Base-by-base conservation (phyloP, 2,113 vertebrate genomes). In the Redunca redunca region DNA sequence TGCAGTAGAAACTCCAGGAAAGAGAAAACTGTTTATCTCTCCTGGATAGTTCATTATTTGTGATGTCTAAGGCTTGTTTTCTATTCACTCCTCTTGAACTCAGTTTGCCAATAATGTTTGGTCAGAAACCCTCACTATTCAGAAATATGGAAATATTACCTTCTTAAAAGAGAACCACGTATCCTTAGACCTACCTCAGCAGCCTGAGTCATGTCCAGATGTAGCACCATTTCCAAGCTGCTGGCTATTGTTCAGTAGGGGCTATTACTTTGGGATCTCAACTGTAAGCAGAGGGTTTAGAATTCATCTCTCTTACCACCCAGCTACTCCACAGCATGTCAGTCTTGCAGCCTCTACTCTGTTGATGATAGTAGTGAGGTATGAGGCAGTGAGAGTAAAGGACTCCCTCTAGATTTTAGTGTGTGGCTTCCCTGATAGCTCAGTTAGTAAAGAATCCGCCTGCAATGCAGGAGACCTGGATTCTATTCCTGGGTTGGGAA, bases 311-410 rank as follows among this genome's bases (percentile, higher is more conserved):
- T 71, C 14, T 81, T 82, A 33, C 4, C 4, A 21, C 10, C 40
- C 21, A 46, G 9, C 50, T 58, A 30, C 33, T 14, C n/a, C 14
- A 33, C 10, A 55, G 12, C 14, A 2, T 6, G 23, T 7, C 25
- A 2, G 16, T 64, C 9, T 40, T 52, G 46, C 21, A 12, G 16
- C 4, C 19, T 84, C 43, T 23, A 3, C 28, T 40, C 36, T 67
- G 33, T 33, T 50, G 23, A 53, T 9, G 11, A 57, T 4, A n/a
- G 15, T 48, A 36, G 19, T 4, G 8, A 30, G 2, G 0, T 19
- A 7, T 43, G 26, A 95, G 58, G 23, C 25, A 10, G 1, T 17
- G 14, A 16, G 15, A 55, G 21, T 17, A 23, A 83, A 36, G 30
- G n/a, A 26, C 17, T 11, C n/a, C 10, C 16, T 46, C 52, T 15